Base-by-base conservation (phyloP, 2,888 invertebrate genomes). In the Uropetala carovei region DNA sequence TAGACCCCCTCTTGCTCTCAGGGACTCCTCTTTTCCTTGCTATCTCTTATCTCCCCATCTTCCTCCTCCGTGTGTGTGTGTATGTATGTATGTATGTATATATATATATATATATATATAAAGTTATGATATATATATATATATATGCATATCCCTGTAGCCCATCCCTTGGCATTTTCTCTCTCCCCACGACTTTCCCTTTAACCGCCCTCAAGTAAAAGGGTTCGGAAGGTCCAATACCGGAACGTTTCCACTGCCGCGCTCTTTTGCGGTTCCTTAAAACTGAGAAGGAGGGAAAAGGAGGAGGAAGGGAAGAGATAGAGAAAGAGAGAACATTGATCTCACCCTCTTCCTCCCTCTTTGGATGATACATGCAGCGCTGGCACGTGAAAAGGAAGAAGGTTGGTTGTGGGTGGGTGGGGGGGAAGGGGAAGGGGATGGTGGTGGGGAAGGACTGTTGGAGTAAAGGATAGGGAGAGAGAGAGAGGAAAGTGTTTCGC, bases 221-320 rank as follows among this genome's bases (percentile, higher is more conserved):
- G 75, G 75, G 9, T 75, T 75, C 75, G 4, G 27, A 75, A 8
- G 75, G 75, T 27, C 75, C 75, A 75, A 75, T 22, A 75, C 75
- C 75, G 75, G 75, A 75, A 75, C 75, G 27, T 22, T 75, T 75
- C 75, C 22, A 75, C 75, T 27, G 27, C 75, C 75, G 75, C 27
- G 27, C 75, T 75, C 75, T 75, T 27, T 27, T 75, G 27, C 75
- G 75, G 22, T 75, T 75, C 75, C 75, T 75, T 75, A 75, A 75
- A 75, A 75, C 75, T 22, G 75, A 27, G 75, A n/a, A 16, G 16
- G 64, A 7, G 18, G 64, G 75, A 27, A 22, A n/a, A 16, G 16
- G 43, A 43, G 43, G 43, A 43, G 43, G 43, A 43, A 43, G 1
- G 43, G 43, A 43, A 43, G 43, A 43, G 43, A 43, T 43, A 43